Percentiles rank a stretch among this genome's conserved stretches.
Evolutionary conservation across 2,797 vertebrate genomes (phyloP).

Genomic region (Prionace glauca): DNA sequence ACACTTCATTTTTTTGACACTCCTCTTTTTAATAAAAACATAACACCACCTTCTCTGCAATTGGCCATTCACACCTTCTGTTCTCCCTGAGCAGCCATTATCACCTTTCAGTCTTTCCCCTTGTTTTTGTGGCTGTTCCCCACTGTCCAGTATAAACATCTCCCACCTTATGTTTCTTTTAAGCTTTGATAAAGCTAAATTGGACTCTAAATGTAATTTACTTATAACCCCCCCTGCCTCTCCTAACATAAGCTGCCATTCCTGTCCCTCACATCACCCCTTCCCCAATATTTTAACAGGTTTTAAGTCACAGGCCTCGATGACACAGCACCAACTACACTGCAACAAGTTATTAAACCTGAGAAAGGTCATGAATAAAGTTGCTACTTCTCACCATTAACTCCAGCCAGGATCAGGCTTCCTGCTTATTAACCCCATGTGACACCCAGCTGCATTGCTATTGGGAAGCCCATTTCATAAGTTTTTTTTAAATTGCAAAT

Average conservation of each 20-base stretch:
- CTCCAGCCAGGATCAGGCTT: background rate
- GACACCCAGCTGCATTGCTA: background rate
- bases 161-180: too few species aligned
- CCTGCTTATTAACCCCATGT: background rate
- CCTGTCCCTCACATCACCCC: too few species aligned
- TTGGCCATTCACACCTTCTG: too few species aligned
- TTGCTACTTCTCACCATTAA: background rate
- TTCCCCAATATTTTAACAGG: background rate
- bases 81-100: too few species aligned
- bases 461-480: background rate
- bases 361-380: background rate
- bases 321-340: background rate
- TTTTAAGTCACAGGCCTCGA: background rate
- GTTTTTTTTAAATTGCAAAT: background rate
- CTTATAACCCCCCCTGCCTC: too few species aligned
- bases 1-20: slow-evolving; percentile 87
- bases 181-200: too few species aligned
- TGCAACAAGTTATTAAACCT: background rate
- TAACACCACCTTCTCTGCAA: too few species aligned
- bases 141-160: too few species aligned
- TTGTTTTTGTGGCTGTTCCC: too few species aligned
- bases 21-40: slow-evolving; percentile 57
- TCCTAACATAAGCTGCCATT: too few species aligned
- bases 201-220: too few species aligned
- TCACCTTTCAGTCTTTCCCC: too few species aligned